Base-by-base conservation (phyloP, 2,113 vertebrate genomes). In the Oryzias woworae region DNA sequence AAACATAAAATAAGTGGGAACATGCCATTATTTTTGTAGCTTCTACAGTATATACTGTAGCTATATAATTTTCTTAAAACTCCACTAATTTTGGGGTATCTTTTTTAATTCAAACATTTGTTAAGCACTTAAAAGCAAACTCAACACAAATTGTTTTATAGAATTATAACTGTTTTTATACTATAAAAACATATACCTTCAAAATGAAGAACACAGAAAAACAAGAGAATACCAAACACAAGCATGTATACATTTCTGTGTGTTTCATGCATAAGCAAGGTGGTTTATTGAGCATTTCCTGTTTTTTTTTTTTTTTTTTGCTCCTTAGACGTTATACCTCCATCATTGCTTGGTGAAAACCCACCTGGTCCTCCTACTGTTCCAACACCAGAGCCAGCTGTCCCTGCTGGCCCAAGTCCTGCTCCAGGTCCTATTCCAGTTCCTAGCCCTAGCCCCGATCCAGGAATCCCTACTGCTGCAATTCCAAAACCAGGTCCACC, bases 401-500 rank as follows among this genome's bases (percentile, higher is more conserved):
- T 22, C 24, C 44, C 66, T 31, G 65, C 62, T 1, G 66, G 47
- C 8, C 86, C 77, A 2, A 54, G 12, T 53, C 81, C 82, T 15
- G 64, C 22, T 51, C 79, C 82, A 10, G 71, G 60, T 64, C 83
- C 83, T 57, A 80, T 80, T 60, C 86, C 80, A 31, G 72, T 83
- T 62, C 58, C 24, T 58, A 77, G 7, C 43, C 81, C 85, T 56
- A 48, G 51, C 75, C 83, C 78, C 47, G 45, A 24, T 68, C 85
- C 87, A 2, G 76, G 80, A 58, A 73, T 17, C n/a, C 57, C 70
- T 74, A 60, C 73, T 63, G 36, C 60, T 62, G 81, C 85, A 1
- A 78, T 44, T 14, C 79, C 78, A 69, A 64, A 66, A 22, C 66
- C 22, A 58, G 60, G 67, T 17, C 78, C 78, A 15, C 36, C 53